Base-by-base conservation (phyloP, 2,888 invertebrate genomes). In the Tetragnatha montana region DNA sequence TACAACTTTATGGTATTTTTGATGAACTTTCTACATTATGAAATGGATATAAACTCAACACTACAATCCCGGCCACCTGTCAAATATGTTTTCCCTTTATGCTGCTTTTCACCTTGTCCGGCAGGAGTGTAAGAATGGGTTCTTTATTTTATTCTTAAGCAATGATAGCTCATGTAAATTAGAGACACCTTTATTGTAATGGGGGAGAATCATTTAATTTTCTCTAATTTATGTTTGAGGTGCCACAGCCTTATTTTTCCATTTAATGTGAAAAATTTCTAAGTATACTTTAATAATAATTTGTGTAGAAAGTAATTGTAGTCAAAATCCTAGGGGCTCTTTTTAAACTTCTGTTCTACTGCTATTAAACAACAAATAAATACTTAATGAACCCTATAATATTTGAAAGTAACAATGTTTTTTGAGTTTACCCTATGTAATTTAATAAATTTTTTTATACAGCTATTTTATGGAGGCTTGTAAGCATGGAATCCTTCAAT, bases 1-100 rank as follows among this genome's bases (percentile, higher is more conserved):
- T 98, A 99, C 94, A 98, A 98, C 94, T 99, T 99, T 93, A 98
- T 98, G 98, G 97, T 96, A 93, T 99, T 97, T 93, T 94, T 99
- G 92, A 94, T 98, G 91, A 97, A 97, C 93, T 99, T 97, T 94
- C 95, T 99, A 82, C 96, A 97, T 94, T 93, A 96, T 92, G 97
- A 96, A 93, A 96, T 96, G 94, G 97, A 98, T 93, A 94, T 98
- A 91, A 97, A 97, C 93, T 96, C 73, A 17, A 22, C 74, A 14
- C 22, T 91, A 68, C 89, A 91, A 47, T 21, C 83, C 12, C 87
- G 87, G 21, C 96, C 97, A 19, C 97, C 97, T 94, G 96, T 97
- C 0, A 95, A 96, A 92, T 98, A 98, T 93, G 95, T 98, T 93
- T 97, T 98, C 93, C 98, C 98, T 0, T 94, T 98, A 88, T 98